These are phyloP conservation scores for Fukomys damarensis DNA, from an alignment of 2,113 vertebrate species.

Conservation along the genomic window DNA sequence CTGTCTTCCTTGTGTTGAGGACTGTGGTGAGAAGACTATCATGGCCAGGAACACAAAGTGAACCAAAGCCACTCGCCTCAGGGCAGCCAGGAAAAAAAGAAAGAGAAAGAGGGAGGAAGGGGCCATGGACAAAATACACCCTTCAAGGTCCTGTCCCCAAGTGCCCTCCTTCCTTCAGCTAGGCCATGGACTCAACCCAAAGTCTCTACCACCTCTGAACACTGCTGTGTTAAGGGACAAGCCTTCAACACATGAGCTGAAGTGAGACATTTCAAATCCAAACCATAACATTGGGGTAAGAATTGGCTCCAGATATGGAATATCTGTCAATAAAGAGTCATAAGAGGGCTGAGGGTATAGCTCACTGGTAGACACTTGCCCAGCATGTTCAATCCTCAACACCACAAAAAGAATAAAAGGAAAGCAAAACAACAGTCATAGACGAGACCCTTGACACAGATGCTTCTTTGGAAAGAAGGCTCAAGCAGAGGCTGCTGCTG, in stretches of 20 bases:
- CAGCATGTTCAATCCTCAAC: background rate
- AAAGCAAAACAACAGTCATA: background rate
- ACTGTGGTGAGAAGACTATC: background rate
- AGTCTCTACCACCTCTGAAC: background rate
- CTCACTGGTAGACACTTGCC: background rate
- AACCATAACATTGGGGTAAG: background rate
- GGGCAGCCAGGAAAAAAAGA: background rate
- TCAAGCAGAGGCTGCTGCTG: background rate
- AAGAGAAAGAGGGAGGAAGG: background rate
- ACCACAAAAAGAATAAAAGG: background rate
- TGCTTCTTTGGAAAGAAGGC: background rate
- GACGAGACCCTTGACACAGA: background rate
- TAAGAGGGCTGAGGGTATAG: background rate
- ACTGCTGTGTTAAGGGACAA: background rate
- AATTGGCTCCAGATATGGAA: background rate
- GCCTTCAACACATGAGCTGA: background rate
- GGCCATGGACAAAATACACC: background rate
- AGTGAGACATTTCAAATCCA: background rate
- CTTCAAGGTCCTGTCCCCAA: background rate
- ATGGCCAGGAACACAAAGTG: background rate
- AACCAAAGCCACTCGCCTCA: background rate
- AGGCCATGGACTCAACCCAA: background rate
- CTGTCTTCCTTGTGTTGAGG: background rate
- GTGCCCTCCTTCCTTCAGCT: background rate
- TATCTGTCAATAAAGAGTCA: background rate